These are phyloP conservation scores for Chaetoderma sp. DNA, from an alignment of 2,888 invertebrate species.

Conservation along the genomic window DNA sequence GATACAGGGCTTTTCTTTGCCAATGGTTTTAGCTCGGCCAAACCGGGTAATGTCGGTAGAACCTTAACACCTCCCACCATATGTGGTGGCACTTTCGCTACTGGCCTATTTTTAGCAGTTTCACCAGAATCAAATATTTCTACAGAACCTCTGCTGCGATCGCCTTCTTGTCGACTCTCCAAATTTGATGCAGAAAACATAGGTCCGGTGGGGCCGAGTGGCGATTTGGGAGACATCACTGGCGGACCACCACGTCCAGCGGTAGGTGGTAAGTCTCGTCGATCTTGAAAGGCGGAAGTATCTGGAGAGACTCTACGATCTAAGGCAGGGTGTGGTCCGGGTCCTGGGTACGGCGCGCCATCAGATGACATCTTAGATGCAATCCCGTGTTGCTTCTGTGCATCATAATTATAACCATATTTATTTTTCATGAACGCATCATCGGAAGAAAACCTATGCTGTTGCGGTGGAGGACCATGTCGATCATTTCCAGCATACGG, in stretches of 20 bases:
- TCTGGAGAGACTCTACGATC: too few species aligned
- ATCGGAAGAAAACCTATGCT: neutral
- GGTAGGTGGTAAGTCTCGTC: neutral
- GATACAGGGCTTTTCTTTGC: neutral
- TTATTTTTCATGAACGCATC: too few species aligned
- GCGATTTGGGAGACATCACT: neutral
- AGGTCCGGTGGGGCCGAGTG: conserved; percentile 20
- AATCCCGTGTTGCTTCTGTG: too few species aligned
- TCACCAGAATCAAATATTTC: conserved; percentile 7
- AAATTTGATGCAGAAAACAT: conserved; percentile 54
- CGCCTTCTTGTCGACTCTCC: conserved; percentile 47
- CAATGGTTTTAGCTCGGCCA: conserved; percentile 14
- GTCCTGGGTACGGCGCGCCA: too few species aligned
- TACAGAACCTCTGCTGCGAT: neutral
- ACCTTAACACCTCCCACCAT: conserved; percentile 58
- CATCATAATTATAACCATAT: too few species aligned
- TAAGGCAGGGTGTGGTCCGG: too few species aligned
- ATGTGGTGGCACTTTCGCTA: conserved; percentile 61
- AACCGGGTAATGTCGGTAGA: conserved; percentile 52
- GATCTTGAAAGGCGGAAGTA: neutral
- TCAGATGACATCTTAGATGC: too few species aligned
- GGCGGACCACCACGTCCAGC: neutral
- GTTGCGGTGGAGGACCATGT: too few species aligned
- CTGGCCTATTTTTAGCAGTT: conserved; percentile 39
- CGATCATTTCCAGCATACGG: too few species aligned